These are phyloP conservation scores for Pseudachorutes palmiensis DNA, from an alignment of 1,140 invertebrate genomes.

Conservation along the genomic window DNA sequence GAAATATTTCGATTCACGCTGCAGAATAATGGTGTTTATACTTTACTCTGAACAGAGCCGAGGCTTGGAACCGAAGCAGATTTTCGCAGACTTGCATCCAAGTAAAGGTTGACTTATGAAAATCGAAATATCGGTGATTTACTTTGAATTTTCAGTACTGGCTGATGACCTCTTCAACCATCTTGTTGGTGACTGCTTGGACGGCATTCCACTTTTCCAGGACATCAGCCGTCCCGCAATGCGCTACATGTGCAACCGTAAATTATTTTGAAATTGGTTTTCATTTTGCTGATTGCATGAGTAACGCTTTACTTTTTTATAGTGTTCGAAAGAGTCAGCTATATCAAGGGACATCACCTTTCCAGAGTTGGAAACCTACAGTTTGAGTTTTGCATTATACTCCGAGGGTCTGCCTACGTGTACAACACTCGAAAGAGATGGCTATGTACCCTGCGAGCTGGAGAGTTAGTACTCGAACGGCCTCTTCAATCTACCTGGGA, in stretches of 20 bases:
- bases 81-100: conserved; percentile 20
- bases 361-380: conserved; percentile 16
- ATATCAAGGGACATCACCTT: conserved; percentile 4
- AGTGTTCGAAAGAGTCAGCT: conserved; percentile 12
- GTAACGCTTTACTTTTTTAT: conserved; percentile 7
- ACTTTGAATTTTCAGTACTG: not conserved
- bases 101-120: not conserved
- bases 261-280: conserved; percentile 7
- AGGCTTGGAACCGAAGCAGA: conserved; percentile 15
- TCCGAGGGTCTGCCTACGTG: conserved; percentile 9
- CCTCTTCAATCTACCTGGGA: no score
- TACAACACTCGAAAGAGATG: conserved; percentile 1
- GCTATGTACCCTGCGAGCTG: conserved; percentile 4
- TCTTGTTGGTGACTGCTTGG: conserved; percentile 1
- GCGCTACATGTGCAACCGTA: not conserved
- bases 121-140: not conserved
- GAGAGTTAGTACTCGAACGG: conserved; percentile 13
- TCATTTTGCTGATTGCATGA: conserved; percentile 8
- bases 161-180: conserved; percentile 14
- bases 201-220: not conserved
- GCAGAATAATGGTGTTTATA: not conserved
- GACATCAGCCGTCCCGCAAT: not conserved
- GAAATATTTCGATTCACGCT: no score
- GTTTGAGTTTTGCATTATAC: conserved; percentile 13
- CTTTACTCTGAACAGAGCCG: not conserved